Base-by-base conservation (phyloP, 1,140 invertebrate species). In the Globodera ellingtonae region DNA sequence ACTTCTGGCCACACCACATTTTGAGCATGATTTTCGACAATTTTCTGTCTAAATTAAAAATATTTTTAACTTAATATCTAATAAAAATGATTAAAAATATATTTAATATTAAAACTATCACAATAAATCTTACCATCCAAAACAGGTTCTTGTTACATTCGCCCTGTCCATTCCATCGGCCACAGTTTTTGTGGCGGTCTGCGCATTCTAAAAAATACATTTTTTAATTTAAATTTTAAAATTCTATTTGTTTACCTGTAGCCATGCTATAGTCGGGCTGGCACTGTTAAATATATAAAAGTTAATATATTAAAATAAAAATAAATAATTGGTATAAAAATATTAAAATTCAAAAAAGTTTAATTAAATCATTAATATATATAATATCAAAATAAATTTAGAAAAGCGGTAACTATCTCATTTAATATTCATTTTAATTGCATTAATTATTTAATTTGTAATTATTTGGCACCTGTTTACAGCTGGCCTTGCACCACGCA, bases 401-500 rank as follows among this genome's bases (percentile, higher is more conserved):
- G 35, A 35, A 35, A 35, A 35, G 24, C 15, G 35, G 52, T 15
- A 73, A 50, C 4, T n/a, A 56, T 13, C 5, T 35, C 35, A 50
- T 59, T 73, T 48, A 35, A 59, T 46, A 56, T 73, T 73, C 35
- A 47, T 72, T 8, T 24, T n/a, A 35, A 35, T 35, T 35, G 35
- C 18, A 52, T 44, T 15, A 74, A 52, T 74, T 52, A 52, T 10
- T 15, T 18, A 35, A 35, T 35, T 35, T 35, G 35, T 35, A 72
- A 46, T 81, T 83, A 13, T 74, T 75, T 15, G n/a, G 62, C 52
- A 83, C 84, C n/a, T 35, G 24, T 18, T 66, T 44, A 47, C 82
- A 84, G 52, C 76, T 81, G 35, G 83, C 84, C 65, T 86, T 86
- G 66, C 83, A 84, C 83, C 83, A 85, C 10, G 66, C 35, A 56